Evolutionary conservation across 2,113 vertebrate species (phyloP).

Genomic region (Psilopogon haemacephalus): DNA sequence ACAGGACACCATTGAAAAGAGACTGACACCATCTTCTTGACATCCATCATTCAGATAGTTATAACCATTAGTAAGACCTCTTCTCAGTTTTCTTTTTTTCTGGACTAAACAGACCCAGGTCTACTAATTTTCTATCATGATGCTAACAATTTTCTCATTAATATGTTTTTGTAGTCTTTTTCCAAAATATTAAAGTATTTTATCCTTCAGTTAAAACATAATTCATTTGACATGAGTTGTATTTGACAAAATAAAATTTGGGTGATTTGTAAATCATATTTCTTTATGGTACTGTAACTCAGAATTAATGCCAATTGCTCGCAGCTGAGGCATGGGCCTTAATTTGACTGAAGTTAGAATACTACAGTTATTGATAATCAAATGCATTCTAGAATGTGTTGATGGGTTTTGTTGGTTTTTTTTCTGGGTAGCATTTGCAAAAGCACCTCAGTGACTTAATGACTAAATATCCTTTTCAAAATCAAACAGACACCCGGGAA

Average conservation of each 20-base stretch:
- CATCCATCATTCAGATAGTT: no score
- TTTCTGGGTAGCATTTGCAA: background rate
- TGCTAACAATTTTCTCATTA: background rate
- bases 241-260: background rate
- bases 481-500: background rate
- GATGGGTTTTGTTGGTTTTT: fast-evolving
- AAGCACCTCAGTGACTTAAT: background rate
- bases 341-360: background rate
- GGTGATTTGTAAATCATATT: background rate
- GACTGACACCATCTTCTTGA: no score
- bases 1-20: no score
- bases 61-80: no score
- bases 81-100: no score
- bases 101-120: no score
- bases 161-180: background rate
- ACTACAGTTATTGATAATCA: background rate
- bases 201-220: background rate
- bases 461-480: background rate
- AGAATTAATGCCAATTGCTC: background rate
- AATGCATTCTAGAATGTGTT: background rate
- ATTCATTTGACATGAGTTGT: background rate
- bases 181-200: background rate
- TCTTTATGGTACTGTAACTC: background rate
- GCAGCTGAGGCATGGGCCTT: background rate
- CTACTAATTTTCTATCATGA: background rate